Evolutionary conservation across 2,888 invertebrate species (phyloP).

Genomic region (Andrena dorsata): DNA sequence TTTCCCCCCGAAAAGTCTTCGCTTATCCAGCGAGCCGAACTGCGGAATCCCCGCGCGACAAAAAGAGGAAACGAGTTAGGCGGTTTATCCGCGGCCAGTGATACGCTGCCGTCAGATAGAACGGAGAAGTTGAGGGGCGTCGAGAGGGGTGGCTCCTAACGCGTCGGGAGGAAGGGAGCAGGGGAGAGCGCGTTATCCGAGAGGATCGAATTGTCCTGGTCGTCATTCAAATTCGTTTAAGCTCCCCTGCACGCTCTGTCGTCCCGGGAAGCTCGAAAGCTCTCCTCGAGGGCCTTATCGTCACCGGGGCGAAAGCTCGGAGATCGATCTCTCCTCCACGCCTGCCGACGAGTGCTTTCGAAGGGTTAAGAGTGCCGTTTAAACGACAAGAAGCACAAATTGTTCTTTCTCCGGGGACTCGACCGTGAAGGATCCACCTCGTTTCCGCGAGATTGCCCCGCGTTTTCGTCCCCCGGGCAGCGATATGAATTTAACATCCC

Average conservation of each 20-base stretch:
- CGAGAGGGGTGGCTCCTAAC: constrained; percentile 2
- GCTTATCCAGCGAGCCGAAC: not conserved
- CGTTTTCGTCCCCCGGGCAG: constrained; percentile 17
- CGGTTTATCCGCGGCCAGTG: constrained; percentile 45
- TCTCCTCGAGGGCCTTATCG: constrained; percentile 54
- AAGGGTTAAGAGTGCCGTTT: constrained; percentile 49
- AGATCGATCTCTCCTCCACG: constrained; percentile 54
- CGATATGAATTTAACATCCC: constrained; percentile 7
- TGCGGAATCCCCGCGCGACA: not conserved
- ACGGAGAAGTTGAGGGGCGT: not conserved
- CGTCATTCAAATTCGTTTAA: constrained; percentile 72
- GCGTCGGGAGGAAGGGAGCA: constrained; percentile 40
- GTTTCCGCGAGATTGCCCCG: constrained; percentile 20
- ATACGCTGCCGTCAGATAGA: constrained; percentile 31
- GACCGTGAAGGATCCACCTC: constrained; percentile 26
- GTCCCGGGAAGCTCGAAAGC: constrained; percentile 35
- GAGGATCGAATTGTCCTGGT: constrained; percentile 65
- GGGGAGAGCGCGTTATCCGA: constrained; percentile 53
- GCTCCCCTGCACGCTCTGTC: constrained; percentile 30
- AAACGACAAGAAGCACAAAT: constrained; percentile 59
- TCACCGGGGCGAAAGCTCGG: constrained; percentile 19
- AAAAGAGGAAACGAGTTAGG: constrained; percentile 12
- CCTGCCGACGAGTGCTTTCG: constrained; percentile 49
- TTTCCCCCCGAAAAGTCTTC: not conserved
- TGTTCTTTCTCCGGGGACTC: constrained; percentile 47